Conservation (phyloP, 2,888 invertebrate species). For the Brachyopa scutellaris region DNA sequence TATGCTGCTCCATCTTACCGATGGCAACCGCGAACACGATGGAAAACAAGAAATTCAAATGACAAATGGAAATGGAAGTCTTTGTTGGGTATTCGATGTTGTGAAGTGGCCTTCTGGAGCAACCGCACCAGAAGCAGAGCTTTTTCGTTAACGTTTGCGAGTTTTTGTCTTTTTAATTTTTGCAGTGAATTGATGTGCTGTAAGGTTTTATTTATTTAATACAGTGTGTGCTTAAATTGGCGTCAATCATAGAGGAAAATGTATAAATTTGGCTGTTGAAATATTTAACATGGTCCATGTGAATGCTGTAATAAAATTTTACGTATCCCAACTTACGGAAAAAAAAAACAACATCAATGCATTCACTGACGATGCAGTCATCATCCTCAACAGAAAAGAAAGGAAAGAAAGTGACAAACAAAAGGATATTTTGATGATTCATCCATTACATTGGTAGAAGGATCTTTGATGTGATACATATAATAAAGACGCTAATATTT, state of each 20-base stretch:
- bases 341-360: too few relatives aligned
- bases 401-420: conserved; percentile 12
- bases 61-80: conserved; percentile 48
- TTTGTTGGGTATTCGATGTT: conserved; percentile 35
- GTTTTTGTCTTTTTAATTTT: background rate
- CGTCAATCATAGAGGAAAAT: conserved; percentile 21
- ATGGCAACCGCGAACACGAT: background rate
- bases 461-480: too few relatives aligned
- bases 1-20: background rate
- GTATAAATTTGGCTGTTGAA: too few relatives aligned
- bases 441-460: conserved; percentile 19
- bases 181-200: conserved; percentile 21
- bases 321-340: too few relatives aligned
- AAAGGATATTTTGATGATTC: conserved; percentile 53
- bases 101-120: conserved; percentile 51
- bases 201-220: conserved; percentile 8
- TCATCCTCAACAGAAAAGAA: background rate
- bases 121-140: conserved; percentile 20
- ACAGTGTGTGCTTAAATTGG: conserved; percentile 37
- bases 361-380: background rate
- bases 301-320: background rate
- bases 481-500: too few relatives aligned
- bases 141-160: conserved; percentile 20
- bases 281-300: conserved; percentile 16
- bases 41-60: conserved; percentile 30